These are phyloP conservation scores for Oxyteleia sp. DNA, from an alignment of 2,888 invertebrate species.

Conservation along the genomic window DNA sequence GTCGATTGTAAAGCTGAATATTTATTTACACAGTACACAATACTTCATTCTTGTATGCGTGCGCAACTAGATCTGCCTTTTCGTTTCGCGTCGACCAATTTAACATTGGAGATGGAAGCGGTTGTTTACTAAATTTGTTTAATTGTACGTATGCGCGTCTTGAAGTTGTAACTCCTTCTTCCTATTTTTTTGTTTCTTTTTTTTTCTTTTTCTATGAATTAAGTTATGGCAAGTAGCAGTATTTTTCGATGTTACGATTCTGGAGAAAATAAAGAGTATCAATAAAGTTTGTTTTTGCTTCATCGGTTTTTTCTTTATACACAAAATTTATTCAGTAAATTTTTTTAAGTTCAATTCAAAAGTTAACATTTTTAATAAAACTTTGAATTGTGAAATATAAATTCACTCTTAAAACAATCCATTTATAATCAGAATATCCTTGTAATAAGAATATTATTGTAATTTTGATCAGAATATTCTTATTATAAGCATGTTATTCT, in stretches of 20 bases:
- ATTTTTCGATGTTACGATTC: constrained; percentile 26
- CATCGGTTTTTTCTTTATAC: neutral
- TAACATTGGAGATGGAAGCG: constrained; percentile 12
- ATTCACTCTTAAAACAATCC: too few relatives aligned
- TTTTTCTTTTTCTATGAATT: constrained; percentile 9
- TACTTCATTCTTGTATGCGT: constrained; percentile 12
- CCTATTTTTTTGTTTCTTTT: neutral
- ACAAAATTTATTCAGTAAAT: neutral
- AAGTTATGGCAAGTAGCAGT: constrained; percentile 38
- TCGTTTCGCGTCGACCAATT: constrained; percentile 11
- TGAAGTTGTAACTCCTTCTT: neutral
- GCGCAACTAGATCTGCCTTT: constrained; percentile 45
- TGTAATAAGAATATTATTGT: too few relatives aligned
- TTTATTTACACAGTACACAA: constrained; percentile 25
- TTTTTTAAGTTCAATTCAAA: too few relatives aligned
- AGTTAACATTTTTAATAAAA: too few relatives aligned
- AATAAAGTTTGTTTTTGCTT: constrained; percentile 18
- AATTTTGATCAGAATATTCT: too few relatives aligned
- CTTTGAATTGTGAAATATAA: too few relatives aligned
- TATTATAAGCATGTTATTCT: too few relatives aligned
- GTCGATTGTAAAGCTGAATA: too few relatives aligned
- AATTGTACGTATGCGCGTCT: constrained; percentile 3
- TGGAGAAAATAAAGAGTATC: constrained; percentile 5
- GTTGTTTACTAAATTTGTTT: constrained; percentile 28
- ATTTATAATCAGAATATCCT: too few relatives aligned